Conservation (phyloP, 2,113 vertebrate species). For the Phylloscopus whistleri region DNA sequence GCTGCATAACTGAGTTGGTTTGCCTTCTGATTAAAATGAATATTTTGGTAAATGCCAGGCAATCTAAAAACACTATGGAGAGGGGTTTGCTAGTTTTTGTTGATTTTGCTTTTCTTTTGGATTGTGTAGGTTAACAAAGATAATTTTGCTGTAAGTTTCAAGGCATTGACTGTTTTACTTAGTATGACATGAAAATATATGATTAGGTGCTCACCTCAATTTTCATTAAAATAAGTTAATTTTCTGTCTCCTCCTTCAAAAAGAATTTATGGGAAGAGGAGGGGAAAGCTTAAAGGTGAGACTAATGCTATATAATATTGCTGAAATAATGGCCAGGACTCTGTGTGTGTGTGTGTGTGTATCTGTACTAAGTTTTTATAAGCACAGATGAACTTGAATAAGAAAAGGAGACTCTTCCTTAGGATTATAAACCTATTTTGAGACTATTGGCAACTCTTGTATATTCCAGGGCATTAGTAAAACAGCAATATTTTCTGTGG, state of each 20-base stretch:
- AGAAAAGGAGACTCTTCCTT: neutral
- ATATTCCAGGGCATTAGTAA: neutral
- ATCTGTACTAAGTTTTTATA: neutral
- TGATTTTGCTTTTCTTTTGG: neutral
- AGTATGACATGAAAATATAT: neutral
- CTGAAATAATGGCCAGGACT: neutral
- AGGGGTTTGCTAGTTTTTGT: neutral
- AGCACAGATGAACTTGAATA: neutral
- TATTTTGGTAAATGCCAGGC: neutral
- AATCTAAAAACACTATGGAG: neutral
- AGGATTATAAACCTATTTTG: neutral
- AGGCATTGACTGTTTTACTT: neutral
- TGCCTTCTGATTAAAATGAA: neutral
- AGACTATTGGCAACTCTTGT: neutral
- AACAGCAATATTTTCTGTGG: neutral
- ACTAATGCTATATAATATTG: neutral
- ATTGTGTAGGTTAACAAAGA: neutral
- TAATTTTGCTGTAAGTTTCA: neutral
- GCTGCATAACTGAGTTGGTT: neutral
- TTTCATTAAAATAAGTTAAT: neutral
- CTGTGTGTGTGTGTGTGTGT: neutral
- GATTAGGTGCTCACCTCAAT: neutral
- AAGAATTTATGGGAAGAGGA: neutral
- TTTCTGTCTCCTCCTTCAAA: neutral
- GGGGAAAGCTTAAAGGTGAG: neutral